Conservation (phyloP, 1,140 invertebrate species). For the Drosophila nigrodunni region DNA sequence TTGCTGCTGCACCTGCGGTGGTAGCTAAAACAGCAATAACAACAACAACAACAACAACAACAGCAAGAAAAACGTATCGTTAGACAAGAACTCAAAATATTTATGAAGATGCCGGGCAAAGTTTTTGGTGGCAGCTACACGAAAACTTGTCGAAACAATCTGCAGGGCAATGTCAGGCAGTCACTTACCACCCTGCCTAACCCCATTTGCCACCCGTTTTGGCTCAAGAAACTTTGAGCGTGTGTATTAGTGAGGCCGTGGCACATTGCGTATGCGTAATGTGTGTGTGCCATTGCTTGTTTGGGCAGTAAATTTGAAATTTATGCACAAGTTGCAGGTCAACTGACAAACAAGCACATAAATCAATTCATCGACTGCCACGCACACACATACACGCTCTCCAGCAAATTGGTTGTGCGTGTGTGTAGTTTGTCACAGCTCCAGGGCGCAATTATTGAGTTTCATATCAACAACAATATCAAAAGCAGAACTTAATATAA, state of each 20-base stretch:
- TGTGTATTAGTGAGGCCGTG: slow-evolving; percentile 22
- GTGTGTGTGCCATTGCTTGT: slow-evolving; percentile 15
- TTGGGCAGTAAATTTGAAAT: slow-evolving; percentile 61
- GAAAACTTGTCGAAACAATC: slow-evolving; percentile 75
- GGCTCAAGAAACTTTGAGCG: slow-evolving; percentile 45
- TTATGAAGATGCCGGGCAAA: slow-evolving; percentile 71
- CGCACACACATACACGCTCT: neutral
- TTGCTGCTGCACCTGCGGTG: slow-evolving; percentile 23
- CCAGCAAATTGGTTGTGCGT: neutral
- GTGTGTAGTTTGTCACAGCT: slow-evolving; percentile 44
- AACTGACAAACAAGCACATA: slow-evolving; percentile 77
- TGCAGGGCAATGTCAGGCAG: slow-evolving; percentile 44
- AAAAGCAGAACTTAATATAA: slow-evolving; percentile 52
- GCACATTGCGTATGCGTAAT: slow-evolving; percentile 41
- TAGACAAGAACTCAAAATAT: slow-evolving; percentile 72
- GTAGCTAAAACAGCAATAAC: slow-evolving; percentile 25
- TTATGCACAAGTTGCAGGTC: slow-evolving; percentile 79
- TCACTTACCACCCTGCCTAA: slow-evolving; percentile 7
- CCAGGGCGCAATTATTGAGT: slow-evolving; percentile 72
- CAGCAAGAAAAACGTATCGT: slow-evolving; percentile 48
- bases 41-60: slow-evolving; percentile 7
- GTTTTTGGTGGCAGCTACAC: slow-evolving; percentile 64
- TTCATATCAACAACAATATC: slow-evolving; percentile 51
- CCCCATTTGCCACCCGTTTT: neutral
- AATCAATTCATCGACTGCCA: slow-evolving; percentile 74